These are phyloP conservation scores for Chloebia gouldiae DNA, from an alignment of 2,113 vertebrate genomes.

Conservation along the genomic window DNA sequence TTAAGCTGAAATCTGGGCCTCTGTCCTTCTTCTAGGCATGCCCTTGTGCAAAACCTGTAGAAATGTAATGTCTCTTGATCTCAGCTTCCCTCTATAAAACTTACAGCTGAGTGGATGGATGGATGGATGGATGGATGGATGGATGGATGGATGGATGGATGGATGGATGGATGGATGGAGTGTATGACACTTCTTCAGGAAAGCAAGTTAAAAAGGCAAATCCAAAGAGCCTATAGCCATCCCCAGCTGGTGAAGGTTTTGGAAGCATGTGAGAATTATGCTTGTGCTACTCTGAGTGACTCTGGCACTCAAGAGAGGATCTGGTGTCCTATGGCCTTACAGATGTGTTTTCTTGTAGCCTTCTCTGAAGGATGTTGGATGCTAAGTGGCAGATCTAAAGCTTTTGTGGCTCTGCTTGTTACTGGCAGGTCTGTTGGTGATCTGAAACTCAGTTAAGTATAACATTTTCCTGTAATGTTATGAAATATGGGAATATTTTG, in stretches of 20 bases:
- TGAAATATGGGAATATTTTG: neutral
- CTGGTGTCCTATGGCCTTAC: neutral
- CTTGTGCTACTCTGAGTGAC: neutral
- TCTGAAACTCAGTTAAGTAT: neutral
- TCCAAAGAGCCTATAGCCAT: neutral
- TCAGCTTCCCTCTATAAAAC: neutral
- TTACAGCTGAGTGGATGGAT: neutral
- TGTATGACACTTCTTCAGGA: neutral
- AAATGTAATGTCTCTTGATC: neutral
- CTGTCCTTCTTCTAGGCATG: rapidly evolving
- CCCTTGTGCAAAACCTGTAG: neutral
- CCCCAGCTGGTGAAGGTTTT: neutral
- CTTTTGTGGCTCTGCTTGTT: neutral
- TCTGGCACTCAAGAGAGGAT: neutral
- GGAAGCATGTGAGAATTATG: neutral
- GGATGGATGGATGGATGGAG: neutral
- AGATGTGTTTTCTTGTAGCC: neutral
- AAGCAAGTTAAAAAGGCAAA: neutral
- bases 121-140: neutral
- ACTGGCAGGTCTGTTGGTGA: neutral
- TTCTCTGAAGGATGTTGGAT: neutral
- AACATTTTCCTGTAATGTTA: neutral
- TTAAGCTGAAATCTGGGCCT: neutral
- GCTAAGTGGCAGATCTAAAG: neutral
- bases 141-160: neutral